Evolutionary conservation across 1,140 invertebrate species (phyloP).

Genomic region (Cydia fagiglandana): DNA sequence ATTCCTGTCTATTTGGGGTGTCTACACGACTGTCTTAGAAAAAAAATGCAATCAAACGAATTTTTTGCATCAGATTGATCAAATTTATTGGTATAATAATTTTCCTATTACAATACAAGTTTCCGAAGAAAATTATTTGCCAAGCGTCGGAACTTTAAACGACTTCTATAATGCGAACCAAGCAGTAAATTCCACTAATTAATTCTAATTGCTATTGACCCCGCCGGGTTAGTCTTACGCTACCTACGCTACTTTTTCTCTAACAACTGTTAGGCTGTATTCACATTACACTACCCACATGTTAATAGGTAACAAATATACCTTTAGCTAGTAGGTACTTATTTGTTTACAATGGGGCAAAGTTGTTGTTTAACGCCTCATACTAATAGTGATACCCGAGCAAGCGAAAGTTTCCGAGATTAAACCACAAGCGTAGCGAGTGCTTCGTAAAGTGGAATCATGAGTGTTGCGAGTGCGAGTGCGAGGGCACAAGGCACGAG

Average conservation of each 20-base stretch:
- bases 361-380: no score
- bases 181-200: slow-evolving; percentile 16
- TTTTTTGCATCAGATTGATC: neutral
- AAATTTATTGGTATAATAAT: neutral
- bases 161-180: slow-evolving; percentile 15
- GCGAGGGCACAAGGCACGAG: no score
- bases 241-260: slow-evolving; percentile 12
- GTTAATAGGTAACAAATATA: no score
- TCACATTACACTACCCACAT: neutral
- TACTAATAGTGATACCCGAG: no score
- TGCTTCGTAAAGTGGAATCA: no score
- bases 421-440: no score
- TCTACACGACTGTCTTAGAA: neutral
- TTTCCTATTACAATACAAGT: neutral
- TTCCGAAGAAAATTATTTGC: slow-evolving; percentile 2
- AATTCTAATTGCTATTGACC: slow-evolving; percentile 19
- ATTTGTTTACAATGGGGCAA: no score
- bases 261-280: neutral
- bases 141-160: neutral
- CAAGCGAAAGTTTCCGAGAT: no score
- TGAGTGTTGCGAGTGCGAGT: no score
- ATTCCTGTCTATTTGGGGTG: neutral
- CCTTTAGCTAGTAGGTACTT: no score
- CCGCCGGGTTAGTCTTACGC: slow-evolving; percentile 3
- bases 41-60: neutral